phyloP scores from a whole-genome alignment of 2,888 invertebrate species.

The Lamproptera curius region DNA sequence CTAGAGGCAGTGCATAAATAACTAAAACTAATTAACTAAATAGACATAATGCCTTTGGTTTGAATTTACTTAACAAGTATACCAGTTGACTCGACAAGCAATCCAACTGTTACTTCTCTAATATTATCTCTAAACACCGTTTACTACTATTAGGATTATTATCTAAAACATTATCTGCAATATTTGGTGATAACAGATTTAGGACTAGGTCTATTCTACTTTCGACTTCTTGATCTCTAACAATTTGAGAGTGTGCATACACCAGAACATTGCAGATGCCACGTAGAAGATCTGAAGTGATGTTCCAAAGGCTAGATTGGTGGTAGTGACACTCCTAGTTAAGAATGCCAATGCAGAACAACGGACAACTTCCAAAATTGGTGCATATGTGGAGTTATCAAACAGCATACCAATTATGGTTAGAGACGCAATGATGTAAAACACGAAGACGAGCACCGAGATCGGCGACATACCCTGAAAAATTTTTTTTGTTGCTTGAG shows the following conservation, averaged over 20 bases:
- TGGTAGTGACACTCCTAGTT: slow-evolving; percentile 55
- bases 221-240: slow-evolving; percentile 71
- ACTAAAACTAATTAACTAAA: neutral
- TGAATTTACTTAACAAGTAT: neutral
- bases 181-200: slow-evolving; percentile 12
- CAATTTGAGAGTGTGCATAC: slow-evolving; percentile 77
- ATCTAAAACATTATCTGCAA: neutral
- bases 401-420: slow-evolving; percentile 85
- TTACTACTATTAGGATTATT: neutral
- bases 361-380: slow-evolving; percentile 80
- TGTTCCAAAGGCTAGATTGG: slow-evolving; percentile 56
- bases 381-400: slow-evolving; percentile 81
- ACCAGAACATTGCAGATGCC: slow-evolving; percentile 80
- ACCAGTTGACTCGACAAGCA: neutral
- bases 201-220: slow-evolving; percentile 33
- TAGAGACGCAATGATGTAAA: slow-evolving; percentile 82
- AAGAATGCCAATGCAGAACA: slow-evolving; percentile 80
- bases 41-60: neutral
- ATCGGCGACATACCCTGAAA: slow-evolving; percentile 79
- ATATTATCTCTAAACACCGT: neutral
- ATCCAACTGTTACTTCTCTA: neutral
- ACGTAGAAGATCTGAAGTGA: slow-evolving; percentile 77
- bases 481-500: too few species aligned
- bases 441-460: slow-evolving; percentile 76
- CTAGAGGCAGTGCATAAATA: neutral